Percentiles rank a stretch among this genome's conserved stretches.
Conservation (phyloP, 2,113 vertebrate species). For the Leptobrachium ailaonicum region DNA sequence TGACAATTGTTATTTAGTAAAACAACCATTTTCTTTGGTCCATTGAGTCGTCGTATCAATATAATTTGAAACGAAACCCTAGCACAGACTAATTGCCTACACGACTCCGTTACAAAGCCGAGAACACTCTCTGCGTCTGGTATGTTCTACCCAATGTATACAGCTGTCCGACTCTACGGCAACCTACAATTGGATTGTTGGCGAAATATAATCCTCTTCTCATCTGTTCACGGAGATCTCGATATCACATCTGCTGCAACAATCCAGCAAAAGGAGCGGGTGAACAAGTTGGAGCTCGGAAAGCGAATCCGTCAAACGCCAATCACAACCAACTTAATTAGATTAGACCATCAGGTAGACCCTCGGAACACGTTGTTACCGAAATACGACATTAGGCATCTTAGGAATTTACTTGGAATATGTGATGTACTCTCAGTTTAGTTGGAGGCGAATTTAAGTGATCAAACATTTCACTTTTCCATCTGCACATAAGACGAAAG, state of each 20-base stretch:
- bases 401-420: neutral
- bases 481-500: neutral
- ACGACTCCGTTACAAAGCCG: slow-evolving; percentile 61
- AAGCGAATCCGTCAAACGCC: neutral
- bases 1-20: slow-evolving; percentile 52
- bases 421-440: neutral
- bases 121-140: slow-evolving; percentile 59
- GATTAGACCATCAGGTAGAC: neutral
- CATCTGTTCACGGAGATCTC: slow-evolving; percentile 61
- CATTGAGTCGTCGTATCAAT: slow-evolving; percentile 55
- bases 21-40: slow-evolving; percentile 52
- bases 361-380: neutral
- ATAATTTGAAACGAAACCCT: slow-evolving; percentile 62
- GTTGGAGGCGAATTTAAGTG: neutral
- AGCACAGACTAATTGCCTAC: slow-evolving; percentile 64
- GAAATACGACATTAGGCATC: neutral
- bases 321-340: neutral
- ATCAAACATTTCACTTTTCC: slow-evolving; percentile 6
- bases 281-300: neutral
- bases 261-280: neutral
- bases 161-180: slow-evolving; percentile 67
- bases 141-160: slow-evolving; percentile 64
- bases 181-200: slow-evolving; percentile 68
- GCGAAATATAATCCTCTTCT: slow-evolving; percentile 69
- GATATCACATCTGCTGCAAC: slow-evolving; percentile 21